phyloP scores from a whole-genome alignment of 2,888 invertebrate species.

The Watsonalla cultraria region DNA sequence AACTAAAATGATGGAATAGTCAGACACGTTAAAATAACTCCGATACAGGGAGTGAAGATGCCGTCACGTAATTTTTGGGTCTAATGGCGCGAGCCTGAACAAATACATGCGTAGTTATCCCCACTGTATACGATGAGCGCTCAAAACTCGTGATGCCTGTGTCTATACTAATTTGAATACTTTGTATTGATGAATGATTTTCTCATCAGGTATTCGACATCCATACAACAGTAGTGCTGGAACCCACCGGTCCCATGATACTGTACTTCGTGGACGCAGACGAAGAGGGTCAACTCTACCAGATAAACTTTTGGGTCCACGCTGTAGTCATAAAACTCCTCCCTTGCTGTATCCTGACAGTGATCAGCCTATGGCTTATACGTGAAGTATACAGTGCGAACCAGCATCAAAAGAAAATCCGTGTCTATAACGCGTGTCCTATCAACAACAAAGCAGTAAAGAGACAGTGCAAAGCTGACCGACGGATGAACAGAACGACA shows the following conservation, averaged over 20 bases:
- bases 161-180: background rate
- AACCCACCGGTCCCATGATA: conserved; percentile 68
- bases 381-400: conserved; percentile 85
- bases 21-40: too few species aligned
- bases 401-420: conserved; percentile 81
- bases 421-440: conserved; percentile 66
- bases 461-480: conserved; percentile 63
- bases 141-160: background rate
- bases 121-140: background rate
- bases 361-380: conserved; percentile 85
- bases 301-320: conserved; percentile 89
- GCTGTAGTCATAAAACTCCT: conserved; percentile 88
- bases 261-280: conserved; percentile 76
- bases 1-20: background rate
- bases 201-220: conserved; percentile 62
- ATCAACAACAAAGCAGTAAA: conserved; percentile 57
- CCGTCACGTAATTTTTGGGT: too few species aligned
- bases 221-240: conserved; percentile 70
- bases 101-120: too few species aligned
- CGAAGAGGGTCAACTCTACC: conserved; percentile 79
- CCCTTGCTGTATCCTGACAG: conserved; percentile 87
- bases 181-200: too few species aligned
- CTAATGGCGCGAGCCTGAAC: too few species aligned
- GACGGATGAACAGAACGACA: conserved; percentile 87
- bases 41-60: too few species aligned